Evolutionary conservation across 1,140 invertebrate species (phyloP), one percentile per base, ranked within the genome.

Genomic region (Lucilia cuprina): DNA sequence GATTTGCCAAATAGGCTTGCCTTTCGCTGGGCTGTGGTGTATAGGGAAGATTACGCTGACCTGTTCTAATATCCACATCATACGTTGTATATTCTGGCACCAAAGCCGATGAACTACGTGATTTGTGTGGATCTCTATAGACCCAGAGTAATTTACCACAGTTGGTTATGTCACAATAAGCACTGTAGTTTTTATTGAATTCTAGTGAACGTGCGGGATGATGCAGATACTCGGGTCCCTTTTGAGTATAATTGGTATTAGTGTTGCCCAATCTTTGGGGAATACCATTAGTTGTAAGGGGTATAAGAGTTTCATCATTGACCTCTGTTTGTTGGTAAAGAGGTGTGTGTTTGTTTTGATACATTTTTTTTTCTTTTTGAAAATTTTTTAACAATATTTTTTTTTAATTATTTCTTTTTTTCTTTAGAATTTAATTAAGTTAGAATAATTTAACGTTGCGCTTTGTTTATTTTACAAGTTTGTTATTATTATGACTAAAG

Each of bases 81-180:
- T 83, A 47, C 13, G 70, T 47, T 13, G 82, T 30, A 65, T 78
- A n/a, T 87, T 86, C 19, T n/a, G 83, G 77, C 25, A 82, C 78
- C 35, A 82, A 65, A 17, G 82, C 34, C 5, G 50, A 49, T 14
- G 50, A n/a, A 30, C 82, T 9, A 60, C 35, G 55, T 65, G 30
- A 30, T 74, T 65, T 82, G 14, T 82, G 50, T 2, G 82, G 74
- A 30, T 85, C 78, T 25, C 87, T 86, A 74, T 86, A 86, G 55
- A 91, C 34, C 89, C 89, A 91, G 5, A 91, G 85, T 78, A 91
- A 82, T 87, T 91, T 91, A 65, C 89, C 89, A 47, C 89, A 91
- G 83, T 91, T 91, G 70, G 87, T 85, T 82, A 91, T 87, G 60
- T 90, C 87, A 84, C 89, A 91, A 82, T 83, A 77, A 49, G 84